Conservation (phyloP, 1,140 invertebrate species). For the Diachasmimorpha longicaudata region DNA sequence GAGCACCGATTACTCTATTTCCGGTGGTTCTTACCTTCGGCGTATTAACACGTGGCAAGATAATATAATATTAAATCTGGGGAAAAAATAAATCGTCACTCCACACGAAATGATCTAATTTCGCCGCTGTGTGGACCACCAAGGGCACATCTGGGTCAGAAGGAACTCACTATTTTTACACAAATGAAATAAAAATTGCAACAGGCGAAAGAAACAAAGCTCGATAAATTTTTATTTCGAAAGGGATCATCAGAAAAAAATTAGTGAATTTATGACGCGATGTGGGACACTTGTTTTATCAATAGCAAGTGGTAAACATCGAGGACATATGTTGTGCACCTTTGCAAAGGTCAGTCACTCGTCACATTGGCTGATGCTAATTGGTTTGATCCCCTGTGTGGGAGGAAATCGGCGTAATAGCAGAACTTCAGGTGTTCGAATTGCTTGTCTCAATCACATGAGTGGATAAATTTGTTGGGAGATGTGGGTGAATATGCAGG, state of each 20-base stretch:
- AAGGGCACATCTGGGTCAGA: not conserved
- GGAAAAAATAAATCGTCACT: not conserved
- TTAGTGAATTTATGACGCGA: too few species aligned
- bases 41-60: too few species aligned
- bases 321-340: too few species aligned
- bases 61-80: not conserved
- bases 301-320: too few species aligned
- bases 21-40: too few species aligned
- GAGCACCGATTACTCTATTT: too few species aligned
- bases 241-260: not conserved
- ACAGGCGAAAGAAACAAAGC: not conserved
- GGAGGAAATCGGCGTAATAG: too few species aligned
- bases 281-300: too few species aligned
- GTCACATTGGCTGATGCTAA: not conserved
- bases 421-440: not conserved
- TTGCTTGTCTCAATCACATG: not conserved
- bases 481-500: too few species aligned
- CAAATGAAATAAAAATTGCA: not conserved
- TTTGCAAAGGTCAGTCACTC: slow-evolving; percentile 35
- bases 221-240: not conserved
- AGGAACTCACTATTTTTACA: not conserved
- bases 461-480: not conserved
- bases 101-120: not conserved
- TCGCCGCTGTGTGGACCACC: not conserved
- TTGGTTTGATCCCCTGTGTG: not conserved